phyloP scores from a whole-genome alignment of 2,888 invertebrate species.

The Phortica magna region DNA sequence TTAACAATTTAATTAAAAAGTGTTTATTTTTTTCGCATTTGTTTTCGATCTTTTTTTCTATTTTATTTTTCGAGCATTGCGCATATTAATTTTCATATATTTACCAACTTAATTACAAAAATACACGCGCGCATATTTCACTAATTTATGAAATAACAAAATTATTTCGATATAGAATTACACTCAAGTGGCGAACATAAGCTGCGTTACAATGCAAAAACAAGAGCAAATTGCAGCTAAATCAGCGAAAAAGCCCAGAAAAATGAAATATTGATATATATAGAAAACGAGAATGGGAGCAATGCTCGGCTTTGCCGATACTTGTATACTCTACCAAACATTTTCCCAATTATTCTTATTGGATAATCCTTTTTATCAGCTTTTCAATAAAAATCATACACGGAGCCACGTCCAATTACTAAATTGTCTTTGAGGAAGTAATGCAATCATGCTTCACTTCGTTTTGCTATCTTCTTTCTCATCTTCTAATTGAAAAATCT shows the following conservation, averaged over 20 bases:
- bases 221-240: neutral
- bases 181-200: constrained; percentile 4
- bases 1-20: neutral
- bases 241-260: no score
- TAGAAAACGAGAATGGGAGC: neutral
- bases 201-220: neutral
- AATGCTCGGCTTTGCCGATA: no score
- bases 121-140: neutral
- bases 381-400: no score
- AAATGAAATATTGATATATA: neutral
- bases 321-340: no score
- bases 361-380: no score
- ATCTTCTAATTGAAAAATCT: no score
- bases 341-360: no score
- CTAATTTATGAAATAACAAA: constrained; percentile 18
- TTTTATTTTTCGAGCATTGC: neutral
- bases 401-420: no score
- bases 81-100: neutral
- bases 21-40: neutral
- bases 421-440: no score
- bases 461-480: no score
- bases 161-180: constrained; percentile 22
- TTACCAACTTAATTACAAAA: neutral
- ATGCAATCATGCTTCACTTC: no score
- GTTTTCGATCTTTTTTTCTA: neutral